Evolutionary conservation across 2,888 invertebrate species (phyloP), one percentile per base, ranked within the genome.

Genomic region (Homarus gammarus): DNA sequence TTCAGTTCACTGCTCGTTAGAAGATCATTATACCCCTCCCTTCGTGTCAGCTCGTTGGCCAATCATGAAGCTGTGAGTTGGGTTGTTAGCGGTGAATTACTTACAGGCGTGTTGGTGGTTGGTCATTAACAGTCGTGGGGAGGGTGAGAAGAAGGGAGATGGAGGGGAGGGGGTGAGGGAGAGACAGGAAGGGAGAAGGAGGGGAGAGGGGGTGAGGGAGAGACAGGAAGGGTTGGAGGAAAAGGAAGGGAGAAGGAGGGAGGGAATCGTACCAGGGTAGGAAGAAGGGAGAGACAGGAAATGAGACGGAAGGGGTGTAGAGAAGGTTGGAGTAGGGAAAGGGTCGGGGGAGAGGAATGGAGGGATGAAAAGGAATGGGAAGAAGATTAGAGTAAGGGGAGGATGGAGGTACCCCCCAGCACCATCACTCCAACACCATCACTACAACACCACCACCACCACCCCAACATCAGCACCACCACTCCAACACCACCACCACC

Each of bases 61-160:
- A 44, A 44, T 70, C 82, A 70, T 82, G 70, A 82, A 82, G 82
- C 70, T 82, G 82, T 70, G 70, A 70, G 70, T 70, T 70, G 44
- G 70, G 49, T 81, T 81, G 81, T 81, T 81, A 15, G 61, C n/a
- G 40, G 64, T 44, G 68, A 81, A 81, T 81, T 40, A 64, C 27
- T 81, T 44, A 81, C 40, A 27, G 40, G 36, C 38, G 8, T 18
- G 68, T 56, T 22, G 22, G 8, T 40, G 22, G 81, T 61, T 40
- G 27, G 33, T 81, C 33, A 38, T 36, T 22, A 61, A 10, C 64
- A 36, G 27, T 64, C n/a, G 81, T 31, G 64, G n/a, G 68, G n/a
- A n/a, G 38, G 73, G 40, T 0, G 33, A 31, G 3, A 18, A 33
- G 6, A 70, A 31, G 82, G 27, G 61, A 68, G n/a, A 6, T 8